phyloP scores from a whole-genome alignment of 2,113 vertebrate species.

The Prionailurus viverrinus region DNA sequence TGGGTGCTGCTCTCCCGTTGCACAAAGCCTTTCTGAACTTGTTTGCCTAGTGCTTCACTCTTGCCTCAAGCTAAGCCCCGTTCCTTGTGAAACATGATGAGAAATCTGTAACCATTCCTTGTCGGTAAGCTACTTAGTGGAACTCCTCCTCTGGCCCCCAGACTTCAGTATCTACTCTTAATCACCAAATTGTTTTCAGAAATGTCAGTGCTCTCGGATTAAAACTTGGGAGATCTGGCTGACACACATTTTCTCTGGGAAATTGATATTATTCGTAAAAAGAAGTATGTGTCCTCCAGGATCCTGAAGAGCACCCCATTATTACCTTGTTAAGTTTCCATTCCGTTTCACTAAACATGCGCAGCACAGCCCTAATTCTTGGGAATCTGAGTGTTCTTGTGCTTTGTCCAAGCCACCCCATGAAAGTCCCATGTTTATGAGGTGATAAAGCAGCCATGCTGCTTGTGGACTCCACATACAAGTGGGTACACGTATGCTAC shows the following conservation, averaged over 20 bases:
- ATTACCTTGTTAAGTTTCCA: not conserved
- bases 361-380: not conserved
- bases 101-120: not conserved
- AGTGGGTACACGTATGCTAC: accelerated
- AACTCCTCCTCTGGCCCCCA: not conserved
- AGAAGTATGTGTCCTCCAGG: not conserved
- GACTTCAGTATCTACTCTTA: not conserved
- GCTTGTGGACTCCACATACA: not conserved
- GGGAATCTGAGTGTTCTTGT: not conserved
- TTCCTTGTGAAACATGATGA: not conserved
- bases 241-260: not conserved
- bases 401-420: not conserved
- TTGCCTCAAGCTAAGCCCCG: not conserved
- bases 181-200: not conserved
- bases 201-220: not conserved
- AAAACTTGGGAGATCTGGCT: not conserved
- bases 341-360: not conserved
- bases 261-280: not conserved
- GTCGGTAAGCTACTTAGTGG: not conserved
- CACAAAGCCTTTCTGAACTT: not conserved
- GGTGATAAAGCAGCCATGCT: not conserved
- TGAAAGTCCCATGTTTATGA: not conserved
- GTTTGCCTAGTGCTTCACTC: not conserved
- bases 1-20: accelerated
- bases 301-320: not conserved